Conservation (phyloP, 2,888 invertebrate genomes). For the Dromius quadrimaculatus region DNA sequence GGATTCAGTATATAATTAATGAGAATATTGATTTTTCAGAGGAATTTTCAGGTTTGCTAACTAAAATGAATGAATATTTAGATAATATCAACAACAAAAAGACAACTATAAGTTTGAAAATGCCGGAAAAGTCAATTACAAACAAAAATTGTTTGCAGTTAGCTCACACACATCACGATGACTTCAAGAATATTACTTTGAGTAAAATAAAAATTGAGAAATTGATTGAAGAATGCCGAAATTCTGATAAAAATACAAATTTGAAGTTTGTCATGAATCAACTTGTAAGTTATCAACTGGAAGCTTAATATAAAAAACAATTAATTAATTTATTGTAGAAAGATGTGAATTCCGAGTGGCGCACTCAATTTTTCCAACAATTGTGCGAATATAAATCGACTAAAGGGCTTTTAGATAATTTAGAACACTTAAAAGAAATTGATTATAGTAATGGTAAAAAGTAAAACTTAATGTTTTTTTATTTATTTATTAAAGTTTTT, state of each 20-base stretch:
- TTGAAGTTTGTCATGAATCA: conserved; percentile 11
- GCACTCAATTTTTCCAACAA: conserved; percentile 13
- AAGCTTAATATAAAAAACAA: background rate
- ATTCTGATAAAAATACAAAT: background rate
- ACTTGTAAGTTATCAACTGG: conserved; percentile 40
- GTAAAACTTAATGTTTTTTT: background rate
- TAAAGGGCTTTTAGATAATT: conserved; percentile 34
- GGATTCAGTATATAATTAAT: too few relatives aligned
- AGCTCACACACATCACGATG: conserved; percentile 35
- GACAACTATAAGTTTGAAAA: conserved; percentile 7
- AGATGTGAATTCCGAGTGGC: conserved; percentile 16
- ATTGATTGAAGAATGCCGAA: conserved; percentile 1
- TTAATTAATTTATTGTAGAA: conserved; percentile 12
- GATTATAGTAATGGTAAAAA: conserved; percentile 30
- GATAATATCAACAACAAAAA: conserved; percentile 36
- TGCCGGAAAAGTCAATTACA: conserved; percentile 15
- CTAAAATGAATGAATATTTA: conserved; percentile 26
- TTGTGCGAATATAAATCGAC: conserved; percentile 22
- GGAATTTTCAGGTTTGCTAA: conserved; percentile 11
- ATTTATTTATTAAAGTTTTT: too few relatives aligned
- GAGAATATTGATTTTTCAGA: conserved; percentile 4
- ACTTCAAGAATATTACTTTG: conserved; percentile 16
- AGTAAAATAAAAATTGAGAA: conserved; percentile 24
- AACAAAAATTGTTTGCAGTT: conserved; percentile 19
- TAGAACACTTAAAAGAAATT: conserved; percentile 32